Evolutionary conservation across 2,113 vertebrate genomes (phyloP).

Genomic region (Chaetodon trifascialis): DNA sequence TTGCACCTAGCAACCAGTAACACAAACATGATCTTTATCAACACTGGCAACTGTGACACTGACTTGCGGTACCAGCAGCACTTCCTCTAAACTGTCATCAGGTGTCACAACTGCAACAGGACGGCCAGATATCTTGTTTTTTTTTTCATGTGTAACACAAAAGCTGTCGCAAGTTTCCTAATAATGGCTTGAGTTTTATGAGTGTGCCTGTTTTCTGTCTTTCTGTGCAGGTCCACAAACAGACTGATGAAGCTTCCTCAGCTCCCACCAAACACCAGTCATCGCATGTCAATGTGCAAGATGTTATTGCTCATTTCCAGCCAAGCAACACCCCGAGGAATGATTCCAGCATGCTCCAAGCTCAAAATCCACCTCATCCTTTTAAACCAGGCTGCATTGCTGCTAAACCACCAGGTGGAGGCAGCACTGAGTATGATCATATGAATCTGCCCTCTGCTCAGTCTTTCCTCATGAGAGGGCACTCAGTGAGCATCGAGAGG

Average conservation of each 20-base stretch:
- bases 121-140: background rate
- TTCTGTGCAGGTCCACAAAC: constrained; percentile 69
- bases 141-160: background rate
- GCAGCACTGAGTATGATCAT: constrained; percentile 39
- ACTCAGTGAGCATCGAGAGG: constrained; percentile 63
- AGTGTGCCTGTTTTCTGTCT: background rate
- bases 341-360: background rate
- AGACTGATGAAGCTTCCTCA: constrained; percentile 3
- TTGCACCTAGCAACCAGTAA: constrained; percentile 2
- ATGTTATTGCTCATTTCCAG: constrained; percentile 74
- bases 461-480: constrained; percentile 59
- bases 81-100: constrained; percentile 72
- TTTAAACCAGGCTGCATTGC: constrained; percentile 10
- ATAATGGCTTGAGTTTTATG: background rate
- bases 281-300: constrained; percentile 82
- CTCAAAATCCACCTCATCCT: background rate
- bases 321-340: background rate
- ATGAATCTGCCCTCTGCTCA: constrained; percentile 31
- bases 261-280: constrained; percentile 49
- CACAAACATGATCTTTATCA: constrained; percentile 56
- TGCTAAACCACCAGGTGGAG: constrained; percentile 33
- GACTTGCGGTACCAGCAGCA: constrained; percentile 47
- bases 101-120: constrained; percentile 39
- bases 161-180: no score
- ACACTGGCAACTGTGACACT: constrained; percentile 36